Evolutionary conservation across 1,140 invertebrate genomes (phyloP).

Genomic region (Eriocheir sinensis): DNA sequence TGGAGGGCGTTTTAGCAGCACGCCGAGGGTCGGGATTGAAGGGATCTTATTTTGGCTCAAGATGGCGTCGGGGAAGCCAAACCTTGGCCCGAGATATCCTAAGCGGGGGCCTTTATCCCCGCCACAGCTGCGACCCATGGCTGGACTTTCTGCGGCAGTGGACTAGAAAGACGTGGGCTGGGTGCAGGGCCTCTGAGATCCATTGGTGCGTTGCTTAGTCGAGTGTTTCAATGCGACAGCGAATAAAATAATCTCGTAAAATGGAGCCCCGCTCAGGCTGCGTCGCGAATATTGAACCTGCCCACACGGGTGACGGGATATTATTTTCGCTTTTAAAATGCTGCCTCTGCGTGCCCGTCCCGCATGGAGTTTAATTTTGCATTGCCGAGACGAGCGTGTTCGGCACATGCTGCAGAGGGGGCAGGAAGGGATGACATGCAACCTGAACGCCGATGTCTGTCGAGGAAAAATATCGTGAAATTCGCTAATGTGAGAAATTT

Average conservation of each 20-base stretch:
- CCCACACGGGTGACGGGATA: constrained; percentile 37
- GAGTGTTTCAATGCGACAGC: background rate
- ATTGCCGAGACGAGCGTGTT: background rate
- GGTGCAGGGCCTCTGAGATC: background rate
- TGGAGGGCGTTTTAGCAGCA: background rate
- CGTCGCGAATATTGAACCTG: constrained; percentile 72
- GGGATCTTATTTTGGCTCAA: constrained; percentile 76
- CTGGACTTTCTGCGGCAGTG: too few relatives aligned
- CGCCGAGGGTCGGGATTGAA: constrained; percentile 34
- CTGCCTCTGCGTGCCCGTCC: too few relatives aligned
- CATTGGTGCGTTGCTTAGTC: background rate
- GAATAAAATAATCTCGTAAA: constrained; percentile 77
- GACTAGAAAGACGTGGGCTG: background rate
- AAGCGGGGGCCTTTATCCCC: background rate
- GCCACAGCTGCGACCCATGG: background rate
- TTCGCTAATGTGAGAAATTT: constrained; percentile 73
- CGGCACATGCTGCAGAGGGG: too few relatives aligned
- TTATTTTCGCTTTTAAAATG: constrained; percentile 67
- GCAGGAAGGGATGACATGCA: too few relatives aligned
- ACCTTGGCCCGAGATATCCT: constrained; percentile 61
- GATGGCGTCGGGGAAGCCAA: constrained; percentile 63
- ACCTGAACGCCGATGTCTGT: too few relatives aligned
- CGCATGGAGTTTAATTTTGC: background rate
- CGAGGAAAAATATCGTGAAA: constrained; percentile 53
- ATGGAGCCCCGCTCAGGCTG: constrained; percentile 62